Evolutionary conservation across 2,113 vertebrate species (phyloP), one percentile per base, ranked within the genome.

Genomic region (Rhynchomys soricoides): DNA sequence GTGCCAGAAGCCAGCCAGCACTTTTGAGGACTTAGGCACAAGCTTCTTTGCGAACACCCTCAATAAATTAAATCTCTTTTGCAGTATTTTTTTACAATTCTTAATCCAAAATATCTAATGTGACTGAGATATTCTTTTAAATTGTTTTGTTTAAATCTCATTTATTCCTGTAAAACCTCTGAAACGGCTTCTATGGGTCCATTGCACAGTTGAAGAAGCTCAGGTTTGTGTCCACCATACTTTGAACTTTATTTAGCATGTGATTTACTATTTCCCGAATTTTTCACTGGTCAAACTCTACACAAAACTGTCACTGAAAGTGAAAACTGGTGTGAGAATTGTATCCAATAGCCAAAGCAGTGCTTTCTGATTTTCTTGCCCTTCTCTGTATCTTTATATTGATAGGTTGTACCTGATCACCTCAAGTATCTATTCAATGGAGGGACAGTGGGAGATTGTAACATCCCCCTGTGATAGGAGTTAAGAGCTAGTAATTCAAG

Each of bases 401-500:
- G 24, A 15, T 66, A 4, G 22, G 1, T 9, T 10, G 16, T 57
- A 15, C 5, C 6, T 74, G 16, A 34, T 13, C 2, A 1, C 13
- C 29, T 78, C 4, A 57, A 31, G 45, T 59, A 73, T 34, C 64
- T 77, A 1, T 50, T 52, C 24, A 37, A 7, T 19, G 43, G 34
- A 10, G 5, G 12, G 5, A 16, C 70, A n/a, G 48, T 59, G 17
- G 2, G 26, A 79, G 26, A 21, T n/a, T 43, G 9, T 59, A 29
- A 7, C 59, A 4, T 45, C n/a, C 52, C 4, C 52, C 15, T 92
- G 3, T 11, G 26, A 21, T 24, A 24, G 45, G 3, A 57, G 34
- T 52, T 91, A 21, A 83, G 66, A 89, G 48, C 50, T 94, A 73
- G 45, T 91, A 55, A 93, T 83, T 59, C 5, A 82, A 6, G 1